A percentile compares a stretch with the other conserved stretches of the same genome.
Conservation (phyloP, 2,113 vertebrate species). For the Tragelaphus strepsiceros region DNA sequence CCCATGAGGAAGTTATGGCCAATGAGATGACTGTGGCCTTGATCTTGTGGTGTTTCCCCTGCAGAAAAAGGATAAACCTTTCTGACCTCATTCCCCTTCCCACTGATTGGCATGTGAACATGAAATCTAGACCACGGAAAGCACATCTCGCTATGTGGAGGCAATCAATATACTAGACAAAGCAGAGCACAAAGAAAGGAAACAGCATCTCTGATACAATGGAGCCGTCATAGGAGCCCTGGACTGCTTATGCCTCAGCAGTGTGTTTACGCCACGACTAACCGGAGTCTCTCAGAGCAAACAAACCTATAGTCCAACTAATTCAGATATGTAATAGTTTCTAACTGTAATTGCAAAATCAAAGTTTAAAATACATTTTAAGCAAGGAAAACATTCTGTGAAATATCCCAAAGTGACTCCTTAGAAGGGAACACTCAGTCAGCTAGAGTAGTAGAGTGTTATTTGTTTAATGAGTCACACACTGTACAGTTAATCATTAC, state of each 20-base stretch:
- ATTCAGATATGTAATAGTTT: neutral
- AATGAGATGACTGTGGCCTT: neutral
- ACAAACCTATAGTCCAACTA: neutral
- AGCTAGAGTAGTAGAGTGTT: neutral
- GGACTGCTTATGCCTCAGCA: neutral
- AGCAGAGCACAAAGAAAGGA: neutral
- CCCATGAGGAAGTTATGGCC: neutral
- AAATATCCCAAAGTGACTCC: conserved; percentile 6
- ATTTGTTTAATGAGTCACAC: conserved; percentile 27
- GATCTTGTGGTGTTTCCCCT: neutral
- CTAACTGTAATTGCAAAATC: neutral
- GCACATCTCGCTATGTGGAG: neutral
- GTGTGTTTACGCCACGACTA: neutral
- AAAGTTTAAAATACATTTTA: neutral
- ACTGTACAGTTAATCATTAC: neutral
- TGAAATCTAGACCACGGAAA: neutral
- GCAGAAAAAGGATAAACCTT: neutral
- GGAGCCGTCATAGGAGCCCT: neutral
- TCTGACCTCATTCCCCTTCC: neutral
- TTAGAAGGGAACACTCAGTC: neutral
- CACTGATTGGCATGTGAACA: neutral
- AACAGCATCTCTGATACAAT: neutral
- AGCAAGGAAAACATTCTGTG: neutral
- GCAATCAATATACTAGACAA: neutral
- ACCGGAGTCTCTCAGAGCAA: neutral